Evolutionary conservation across 2,888 invertebrate genomes (phyloP).

Genomic region (Drosophila affinis): DNA sequence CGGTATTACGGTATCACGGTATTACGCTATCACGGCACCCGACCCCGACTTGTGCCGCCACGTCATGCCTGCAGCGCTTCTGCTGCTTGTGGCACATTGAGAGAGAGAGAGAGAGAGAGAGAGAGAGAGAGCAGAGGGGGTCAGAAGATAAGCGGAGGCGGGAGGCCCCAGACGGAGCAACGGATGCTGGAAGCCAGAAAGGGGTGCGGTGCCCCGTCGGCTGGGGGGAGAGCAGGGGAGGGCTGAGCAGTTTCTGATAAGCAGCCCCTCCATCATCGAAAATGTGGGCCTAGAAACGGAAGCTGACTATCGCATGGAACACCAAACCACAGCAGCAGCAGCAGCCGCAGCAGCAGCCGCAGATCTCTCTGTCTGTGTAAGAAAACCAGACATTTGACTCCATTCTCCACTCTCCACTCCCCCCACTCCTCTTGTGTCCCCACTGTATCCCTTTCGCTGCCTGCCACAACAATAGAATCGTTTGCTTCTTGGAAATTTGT

Average conservation of each 20-base stretch:
- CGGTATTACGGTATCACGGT: not conserved
- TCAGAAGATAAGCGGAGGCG: not conserved
- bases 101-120: too few relatives aligned
- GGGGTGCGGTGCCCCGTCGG: constrained; percentile 10
- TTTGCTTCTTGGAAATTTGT: constrained; percentile 70
- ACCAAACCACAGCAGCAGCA: constrained; percentile 9
- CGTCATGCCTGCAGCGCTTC: constrained; percentile 35
- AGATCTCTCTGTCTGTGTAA: constrained; percentile 7
- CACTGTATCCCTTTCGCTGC: not conserved
- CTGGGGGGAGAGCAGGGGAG: not conserved
- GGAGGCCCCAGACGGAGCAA: constrained; percentile 26
- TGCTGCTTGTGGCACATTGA: constrained; percentile 16
- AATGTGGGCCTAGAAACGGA: constrained; percentile 43
- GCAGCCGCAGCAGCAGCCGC: not conserved
- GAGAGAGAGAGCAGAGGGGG: not conserved
- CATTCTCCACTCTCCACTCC: not conserved
- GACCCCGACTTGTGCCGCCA: constrained; percentile 45
- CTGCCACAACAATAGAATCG: constrained; percentile 24
- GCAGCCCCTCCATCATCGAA: constrained; percentile 5
- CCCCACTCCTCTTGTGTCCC: not conserved
- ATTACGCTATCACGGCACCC: not conserved
- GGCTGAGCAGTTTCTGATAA: constrained; percentile 27
- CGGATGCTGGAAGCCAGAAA: constrained; percentile 30
- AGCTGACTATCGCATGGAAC: constrained; percentile 35
- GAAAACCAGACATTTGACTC: constrained; percentile 37